Evolutionary conservation across 2,797 vertebrate genomes (phyloP), one percentile per base, ranked within the genome.

Genomic region (Eulemur albifrons): DNA sequence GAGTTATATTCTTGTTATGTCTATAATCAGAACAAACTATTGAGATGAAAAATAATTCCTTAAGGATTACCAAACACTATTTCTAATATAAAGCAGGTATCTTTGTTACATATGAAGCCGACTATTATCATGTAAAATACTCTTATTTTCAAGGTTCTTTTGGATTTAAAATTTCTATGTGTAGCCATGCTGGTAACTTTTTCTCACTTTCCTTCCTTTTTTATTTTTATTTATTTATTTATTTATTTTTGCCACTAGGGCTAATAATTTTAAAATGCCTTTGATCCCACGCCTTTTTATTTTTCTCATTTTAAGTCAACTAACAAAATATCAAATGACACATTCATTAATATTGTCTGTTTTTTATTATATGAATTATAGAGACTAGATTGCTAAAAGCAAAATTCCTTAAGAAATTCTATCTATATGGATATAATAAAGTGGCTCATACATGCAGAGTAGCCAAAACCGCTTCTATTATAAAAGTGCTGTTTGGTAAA

Each of bases 221-320:
- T 38, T 48, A 45, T 45, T 38, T n/a, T 63, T 63, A 27, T 79
- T 52, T 52, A 52, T 52, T 52, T 52, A 9, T 52, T 57, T 23
- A 52, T 52, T 57, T 57, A 43, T 25, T 52, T 38, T 67, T 14
- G 14, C 69, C 57, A 81, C 8, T 6, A 48, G 12, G 13, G 4
- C 8, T 69, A 82, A 73, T n/a, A 79, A 87, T 65, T 84, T 61
- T 90, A 80, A 94, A 73, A 81, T 80, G 38, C 18, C 7, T 91
- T 91, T 83, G 12, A 80, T 45, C 17, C 0, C 21, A 75, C 35
- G 18, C 1, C 3, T 72, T 43, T 85, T 90, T 48, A 54, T 32
- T 91, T 67, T 94, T 82, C 65, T 84, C 30, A 73, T 65, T 93
- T 77, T 67, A 61, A 91, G 76, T 87, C 21, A 76, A 38, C 35